These are phyloP conservation scores for Anguilla megastoma DNA, from an alignment of 2,797 vertebrate genomes.

Conservation along the genomic window DNA sequence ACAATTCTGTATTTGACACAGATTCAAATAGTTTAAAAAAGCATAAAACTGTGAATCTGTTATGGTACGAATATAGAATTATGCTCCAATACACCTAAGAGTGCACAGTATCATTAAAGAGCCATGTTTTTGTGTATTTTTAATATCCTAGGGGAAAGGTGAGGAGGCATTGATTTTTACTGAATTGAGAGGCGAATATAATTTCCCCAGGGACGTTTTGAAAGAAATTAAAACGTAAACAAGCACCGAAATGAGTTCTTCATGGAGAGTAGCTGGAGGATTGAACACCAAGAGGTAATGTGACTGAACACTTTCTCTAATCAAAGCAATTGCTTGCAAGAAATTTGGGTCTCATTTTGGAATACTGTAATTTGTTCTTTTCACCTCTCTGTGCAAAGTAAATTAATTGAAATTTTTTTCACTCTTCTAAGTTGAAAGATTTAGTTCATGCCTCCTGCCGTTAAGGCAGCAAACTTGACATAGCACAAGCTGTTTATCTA, in stretches of 20 bases:
- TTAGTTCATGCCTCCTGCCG: background rate
- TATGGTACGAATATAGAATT: background rate
- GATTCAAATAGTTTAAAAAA: background rate
- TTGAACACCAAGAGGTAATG: slow-evolving; percentile 7
- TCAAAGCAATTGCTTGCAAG: slow-evolving; percentile 22
- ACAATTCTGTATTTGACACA: background rate
- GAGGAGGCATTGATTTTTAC: background rate
- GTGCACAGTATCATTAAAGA: background rate
- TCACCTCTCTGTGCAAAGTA: background rate
- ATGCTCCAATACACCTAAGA: background rate
- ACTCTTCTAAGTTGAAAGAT: background rate
- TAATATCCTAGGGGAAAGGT: background rate
- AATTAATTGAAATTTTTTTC: slow-evolving; percentile 20
- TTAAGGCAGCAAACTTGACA: slow-evolving; percentile 53
- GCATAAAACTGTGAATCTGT: background rate
- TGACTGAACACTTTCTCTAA: slow-evolving; percentile 17
- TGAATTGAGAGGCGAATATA: background rate
- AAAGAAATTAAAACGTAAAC: slow-evolving; percentile 22
- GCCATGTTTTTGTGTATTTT: background rate
- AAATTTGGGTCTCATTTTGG: slow-evolving; percentile 13
- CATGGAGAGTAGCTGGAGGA: slow-evolving; percentile 14
- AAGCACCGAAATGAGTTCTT: slow-evolving; percentile 11
- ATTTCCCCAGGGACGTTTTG: slow-evolving; percentile 7
- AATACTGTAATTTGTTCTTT: slow-evolving; percentile 28
- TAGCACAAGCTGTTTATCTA: slow-evolving; percentile 45